phyloP scores from a whole-genome alignment of 2,113 vertebrate genomes.

The Coturnix japonica region DNA sequence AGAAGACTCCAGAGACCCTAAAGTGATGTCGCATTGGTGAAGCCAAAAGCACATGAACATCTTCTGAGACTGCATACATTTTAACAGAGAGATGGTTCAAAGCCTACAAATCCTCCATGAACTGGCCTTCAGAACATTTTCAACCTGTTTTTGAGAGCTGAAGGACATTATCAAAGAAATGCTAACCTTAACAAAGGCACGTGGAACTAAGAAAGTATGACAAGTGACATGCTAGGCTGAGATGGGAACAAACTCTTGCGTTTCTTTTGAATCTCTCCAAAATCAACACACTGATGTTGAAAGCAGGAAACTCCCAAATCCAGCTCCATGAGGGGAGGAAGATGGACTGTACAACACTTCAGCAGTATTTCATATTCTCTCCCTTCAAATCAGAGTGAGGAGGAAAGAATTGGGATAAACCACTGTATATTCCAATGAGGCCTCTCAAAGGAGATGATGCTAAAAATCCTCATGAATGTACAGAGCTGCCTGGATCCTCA shows the following conservation, averaged over 20 bases:
- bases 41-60: background rate
- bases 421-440: background rate
- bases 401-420: background rate
- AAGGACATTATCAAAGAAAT: background rate
- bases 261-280: background rate
- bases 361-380: background rate
- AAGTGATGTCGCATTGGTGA: background rate
- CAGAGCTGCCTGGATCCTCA: background rate
- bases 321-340: background rate
- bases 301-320: background rate
- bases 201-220: background rate
- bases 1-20: background rate
- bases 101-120: background rate
- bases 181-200: background rate
- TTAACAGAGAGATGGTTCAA: background rate
- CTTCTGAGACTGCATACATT: background rate
- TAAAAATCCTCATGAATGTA: background rate
- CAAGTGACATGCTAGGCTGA: background rate
- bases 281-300: background rate
- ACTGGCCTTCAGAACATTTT: background rate
- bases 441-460: background rate
- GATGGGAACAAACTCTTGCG: background rate
- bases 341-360: background rate
- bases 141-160: background rate
- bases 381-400: background rate